These are phyloP conservation scores for Apantesis nais DNA, from an alignment of 2,888 invertebrate species.

Conservation along the genomic window DNA sequence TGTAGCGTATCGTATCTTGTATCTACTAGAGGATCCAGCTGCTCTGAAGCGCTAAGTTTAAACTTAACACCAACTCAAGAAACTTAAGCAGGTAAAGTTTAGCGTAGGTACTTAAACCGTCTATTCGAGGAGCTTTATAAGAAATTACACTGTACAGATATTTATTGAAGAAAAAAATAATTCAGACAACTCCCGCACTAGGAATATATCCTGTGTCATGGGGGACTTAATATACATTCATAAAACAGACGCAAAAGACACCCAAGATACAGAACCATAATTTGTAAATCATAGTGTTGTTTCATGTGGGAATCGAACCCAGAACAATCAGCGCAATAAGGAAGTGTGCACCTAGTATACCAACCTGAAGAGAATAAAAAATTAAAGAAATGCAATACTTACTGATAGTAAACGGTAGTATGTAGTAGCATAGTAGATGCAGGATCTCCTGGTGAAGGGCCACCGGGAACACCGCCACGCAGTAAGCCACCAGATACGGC, in stretches of 20 bases:
- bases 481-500: slow-evolving; percentile 97
- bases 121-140: too few species aligned
- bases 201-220: too few species aligned
- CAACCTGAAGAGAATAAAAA: neutral
- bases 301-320: neutral
- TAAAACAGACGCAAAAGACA: too few species aligned
- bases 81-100: neutral
- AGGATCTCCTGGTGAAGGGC: slow-evolving; percentile 97
- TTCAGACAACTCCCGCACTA: neutral
- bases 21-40: neutral
- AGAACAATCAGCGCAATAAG: too few species aligned
- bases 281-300: too few species aligned
- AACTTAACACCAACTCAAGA: neutral
- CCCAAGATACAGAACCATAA: too few species aligned
- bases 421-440: slow-evolving; percentile 97
- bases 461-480: slow-evolving; percentile 96
- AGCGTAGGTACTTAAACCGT: neutral
- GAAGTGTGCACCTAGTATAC: too few species aligned
- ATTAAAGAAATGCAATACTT: slow-evolving; percentile 67
- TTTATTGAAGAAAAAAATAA: too few species aligned
- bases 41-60: neutral
- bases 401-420: slow-evolving; percentile 98
- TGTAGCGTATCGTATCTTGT: neutral
- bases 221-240: too few species aligned
- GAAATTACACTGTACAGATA: too few species aligned